phyloP scores from a whole-genome alignment of 2,888 invertebrate genomes.

The Steinernema scapterisci region DNA sequence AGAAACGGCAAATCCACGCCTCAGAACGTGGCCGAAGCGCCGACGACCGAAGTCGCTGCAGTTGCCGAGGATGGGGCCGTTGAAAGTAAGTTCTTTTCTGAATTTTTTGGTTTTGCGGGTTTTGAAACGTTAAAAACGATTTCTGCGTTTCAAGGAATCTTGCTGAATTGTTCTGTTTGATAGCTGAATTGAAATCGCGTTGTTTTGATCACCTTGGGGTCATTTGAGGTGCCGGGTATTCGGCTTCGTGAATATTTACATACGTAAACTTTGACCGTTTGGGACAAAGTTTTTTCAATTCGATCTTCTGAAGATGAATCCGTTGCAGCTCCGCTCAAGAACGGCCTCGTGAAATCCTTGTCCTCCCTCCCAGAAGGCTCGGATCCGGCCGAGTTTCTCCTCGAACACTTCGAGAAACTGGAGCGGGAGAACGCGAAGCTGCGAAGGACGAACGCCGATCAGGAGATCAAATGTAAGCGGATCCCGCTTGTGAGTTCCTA shows the following conservation, averaged over 20 bases:
- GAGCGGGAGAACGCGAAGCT: conserved; percentile 1
- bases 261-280: too few relatives aligned
- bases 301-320: not conserved
- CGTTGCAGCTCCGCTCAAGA: not conserved
- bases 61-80: too few relatives aligned
- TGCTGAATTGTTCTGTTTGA: too few relatives aligned
- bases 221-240: too few relatives aligned
- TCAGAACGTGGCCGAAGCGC: not conserved
- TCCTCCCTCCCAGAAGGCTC: not conserved
- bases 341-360: conserved; percentile 13
- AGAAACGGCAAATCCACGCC: not conserved
- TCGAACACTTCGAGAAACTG: conserved; percentile 6
- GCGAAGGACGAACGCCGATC: not conserved
- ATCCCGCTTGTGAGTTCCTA: not conserved
- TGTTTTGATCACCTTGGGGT: too few relatives aligned
- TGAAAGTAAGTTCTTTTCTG: too few relatives aligned
- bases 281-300: not conserved
- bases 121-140: too few relatives aligned
- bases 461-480: not conserved
- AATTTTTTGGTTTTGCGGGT: too few relatives aligned
- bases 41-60: too few relatives aligned
- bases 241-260: too few relatives aligned
- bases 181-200: too few relatives aligned
- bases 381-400: not conserved
- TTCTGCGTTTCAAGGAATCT: too few relatives aligned